Evolutionary conservation across 2,888 invertebrate species (phyloP).

Genomic region (Tiliacea aurago): DNA sequence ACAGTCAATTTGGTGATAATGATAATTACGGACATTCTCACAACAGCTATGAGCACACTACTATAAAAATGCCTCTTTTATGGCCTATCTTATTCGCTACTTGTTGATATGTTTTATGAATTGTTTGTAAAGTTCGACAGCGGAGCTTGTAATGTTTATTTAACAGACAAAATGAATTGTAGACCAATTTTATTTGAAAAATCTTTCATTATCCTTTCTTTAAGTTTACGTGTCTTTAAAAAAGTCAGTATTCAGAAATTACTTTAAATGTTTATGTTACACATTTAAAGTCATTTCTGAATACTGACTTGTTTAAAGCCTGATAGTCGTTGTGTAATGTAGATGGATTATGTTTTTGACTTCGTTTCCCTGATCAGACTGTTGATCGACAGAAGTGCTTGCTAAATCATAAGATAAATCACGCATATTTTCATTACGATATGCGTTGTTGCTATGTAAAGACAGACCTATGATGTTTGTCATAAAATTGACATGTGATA

Average conservation of each 20-base stretch:
- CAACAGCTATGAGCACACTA: not conserved
- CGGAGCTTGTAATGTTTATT: not conserved
- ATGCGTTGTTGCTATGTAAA: not conserved
- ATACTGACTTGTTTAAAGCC: not conserved
- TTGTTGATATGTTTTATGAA: slow-evolving; percentile 41
- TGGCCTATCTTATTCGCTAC: slow-evolving; percentile 13
- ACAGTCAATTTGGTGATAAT: not conserved
- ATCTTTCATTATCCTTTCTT: not conserved
- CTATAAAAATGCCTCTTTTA: not conserved
- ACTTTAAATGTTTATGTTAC: not conserved
- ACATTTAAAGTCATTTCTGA: not conserved
- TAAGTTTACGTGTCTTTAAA: not conserved
- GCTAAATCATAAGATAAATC: slow-evolving; percentile 1
- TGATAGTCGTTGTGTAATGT: not conserved
- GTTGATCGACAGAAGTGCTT: not conserved
- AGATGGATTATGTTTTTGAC: not conserved
- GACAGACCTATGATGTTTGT: not conserved
- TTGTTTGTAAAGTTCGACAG: slow-evolving; percentile 20
- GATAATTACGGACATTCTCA: slow-evolving; percentile 1
- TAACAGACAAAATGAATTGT: not conserved
- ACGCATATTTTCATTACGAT: not conserved
- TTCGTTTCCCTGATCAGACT: not conserved
- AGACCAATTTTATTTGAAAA: not conserved
- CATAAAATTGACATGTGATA: not conserved
- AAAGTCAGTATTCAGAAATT: too few species aligned